Conservation (phyloP, 23 tunicate genomes). For the Styela clava region DNA sequence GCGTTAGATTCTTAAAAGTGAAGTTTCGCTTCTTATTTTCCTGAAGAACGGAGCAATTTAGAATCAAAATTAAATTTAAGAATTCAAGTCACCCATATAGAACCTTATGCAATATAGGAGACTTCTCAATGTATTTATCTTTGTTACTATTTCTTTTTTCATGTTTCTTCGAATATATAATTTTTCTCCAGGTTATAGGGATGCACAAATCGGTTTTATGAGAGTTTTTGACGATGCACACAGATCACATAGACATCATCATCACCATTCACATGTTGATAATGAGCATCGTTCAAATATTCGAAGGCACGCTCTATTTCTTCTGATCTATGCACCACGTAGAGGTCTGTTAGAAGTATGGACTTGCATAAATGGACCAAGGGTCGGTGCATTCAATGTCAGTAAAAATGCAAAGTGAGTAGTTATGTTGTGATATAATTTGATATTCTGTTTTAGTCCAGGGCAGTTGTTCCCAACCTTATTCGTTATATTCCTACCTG, state of each 20-base stretch:
- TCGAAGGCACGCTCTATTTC: conserved; percentile 47
- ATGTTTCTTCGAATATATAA: too few species aligned
- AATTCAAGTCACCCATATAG: too few species aligned
- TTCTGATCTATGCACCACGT: conserved; percentile 87
- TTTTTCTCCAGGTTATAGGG: conserved; percentile 86
- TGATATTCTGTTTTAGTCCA: neutral
- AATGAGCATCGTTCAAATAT: conserved; percentile 13
- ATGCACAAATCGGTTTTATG: conserved; percentile 79
- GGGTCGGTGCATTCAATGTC: conserved; percentile 89
- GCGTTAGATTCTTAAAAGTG: too few species aligned
- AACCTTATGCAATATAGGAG: too few species aligned
- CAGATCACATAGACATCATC: neutral
- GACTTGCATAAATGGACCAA: conserved; percentile 89
- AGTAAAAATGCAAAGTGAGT: conserved; percentile 66
- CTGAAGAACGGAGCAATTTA: too few species aligned
- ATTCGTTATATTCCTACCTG: too few species aligned
- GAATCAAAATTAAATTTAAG: neutral
- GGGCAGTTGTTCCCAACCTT: too few species aligned
- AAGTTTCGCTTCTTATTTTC: too few species aligned
- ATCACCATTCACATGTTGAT: neutral
- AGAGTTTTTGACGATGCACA: conserved; percentile 40
- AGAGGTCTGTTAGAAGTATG: conserved; percentile 87
- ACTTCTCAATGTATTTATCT: too few species aligned
- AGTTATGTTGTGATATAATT: neutral
- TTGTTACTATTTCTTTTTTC: too few species aligned